A percentile compares a stretch with the other conserved stretches of the same genome.
These are phyloP conservation scores for Rhipidura dahli DNA, from an alignment of 2,113 vertebrate genomes.

Conservation along the genomic window DNA sequence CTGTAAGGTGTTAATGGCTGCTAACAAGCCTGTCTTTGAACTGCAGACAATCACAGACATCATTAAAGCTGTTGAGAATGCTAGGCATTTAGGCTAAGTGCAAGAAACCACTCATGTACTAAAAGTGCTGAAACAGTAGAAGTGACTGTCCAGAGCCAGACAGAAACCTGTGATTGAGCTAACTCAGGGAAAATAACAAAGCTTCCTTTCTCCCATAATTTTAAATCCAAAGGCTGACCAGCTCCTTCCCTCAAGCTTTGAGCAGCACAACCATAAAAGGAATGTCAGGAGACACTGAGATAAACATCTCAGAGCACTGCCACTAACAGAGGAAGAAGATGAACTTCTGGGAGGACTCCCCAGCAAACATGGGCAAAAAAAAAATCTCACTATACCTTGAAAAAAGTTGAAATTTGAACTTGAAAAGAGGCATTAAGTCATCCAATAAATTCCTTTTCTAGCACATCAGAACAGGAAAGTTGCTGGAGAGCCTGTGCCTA, in stretches of 20 bases:
- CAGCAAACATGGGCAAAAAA: neutral
- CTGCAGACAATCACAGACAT: neutral
- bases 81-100: neutral
- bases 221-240: neutral
- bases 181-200: neutral
- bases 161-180: neutral
- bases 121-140: neutral
- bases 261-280: neutral
- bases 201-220: neutral
- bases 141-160: neutral
- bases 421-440: neutral
- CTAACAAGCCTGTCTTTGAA: neutral
- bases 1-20: neutral
- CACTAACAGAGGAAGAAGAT: neutral
- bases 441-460: neutral
- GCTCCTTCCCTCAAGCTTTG: neutral
- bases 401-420: neutral
- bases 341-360: neutral
- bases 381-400: neutral
- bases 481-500: neutral
- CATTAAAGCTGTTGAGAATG: neutral
- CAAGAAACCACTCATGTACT: neutral
- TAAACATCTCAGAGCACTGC: neutral
- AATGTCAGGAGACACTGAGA: neutral
- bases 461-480: neutral